Conservation (phyloP, 2,888 invertebrate genomes). For the Oxytorus armatus region DNA sequence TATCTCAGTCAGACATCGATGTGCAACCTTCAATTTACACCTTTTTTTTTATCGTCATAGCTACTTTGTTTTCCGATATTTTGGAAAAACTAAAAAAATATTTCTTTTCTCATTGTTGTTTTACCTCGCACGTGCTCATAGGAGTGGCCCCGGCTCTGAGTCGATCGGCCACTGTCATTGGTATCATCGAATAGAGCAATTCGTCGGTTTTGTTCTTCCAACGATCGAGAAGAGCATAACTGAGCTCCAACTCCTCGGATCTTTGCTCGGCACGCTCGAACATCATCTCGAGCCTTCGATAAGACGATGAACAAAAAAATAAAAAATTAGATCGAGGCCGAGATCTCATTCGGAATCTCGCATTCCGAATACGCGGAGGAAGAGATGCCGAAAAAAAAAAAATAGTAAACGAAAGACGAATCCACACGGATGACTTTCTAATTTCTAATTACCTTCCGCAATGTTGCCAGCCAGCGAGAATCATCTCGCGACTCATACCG, state of each 20-base stretch:
- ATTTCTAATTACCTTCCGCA: constrained; percentile 87
- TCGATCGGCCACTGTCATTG: constrained; percentile 92
- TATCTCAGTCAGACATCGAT: too few relatives aligned
- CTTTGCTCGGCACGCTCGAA: constrained; percentile 93
- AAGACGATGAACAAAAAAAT: background rate
- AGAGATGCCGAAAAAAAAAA: background rate
- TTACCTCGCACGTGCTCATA: constrained; percentile 92
- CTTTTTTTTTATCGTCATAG: too few relatives aligned
- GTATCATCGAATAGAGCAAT: constrained; percentile 96
- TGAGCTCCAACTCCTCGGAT: constrained; percentile 91
- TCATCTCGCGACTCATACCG: constrained; percentile 93
- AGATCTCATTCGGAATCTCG: constrained; percentile 15
- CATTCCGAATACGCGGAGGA: constrained; percentile 20
- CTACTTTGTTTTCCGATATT: constrained; percentile 12
- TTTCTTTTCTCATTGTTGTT: background rate
- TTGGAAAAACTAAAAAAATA: background rate
- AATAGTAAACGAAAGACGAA: background rate
- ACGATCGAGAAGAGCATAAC: constrained; percentile 90
- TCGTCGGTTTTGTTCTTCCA: constrained; percentile 95
- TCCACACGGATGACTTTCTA: constrained; percentile 22
- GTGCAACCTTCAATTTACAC: too few relatives aligned
- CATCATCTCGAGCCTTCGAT: constrained; percentile 89
- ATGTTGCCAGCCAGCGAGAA: constrained; percentile 94
- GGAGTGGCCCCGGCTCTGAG: constrained; percentile 91
- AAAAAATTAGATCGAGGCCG: constrained; percentile 33